Conservation (phyloP, 2,888 invertebrate genomes). For the Cheiracanthium punctorium region DNA sequence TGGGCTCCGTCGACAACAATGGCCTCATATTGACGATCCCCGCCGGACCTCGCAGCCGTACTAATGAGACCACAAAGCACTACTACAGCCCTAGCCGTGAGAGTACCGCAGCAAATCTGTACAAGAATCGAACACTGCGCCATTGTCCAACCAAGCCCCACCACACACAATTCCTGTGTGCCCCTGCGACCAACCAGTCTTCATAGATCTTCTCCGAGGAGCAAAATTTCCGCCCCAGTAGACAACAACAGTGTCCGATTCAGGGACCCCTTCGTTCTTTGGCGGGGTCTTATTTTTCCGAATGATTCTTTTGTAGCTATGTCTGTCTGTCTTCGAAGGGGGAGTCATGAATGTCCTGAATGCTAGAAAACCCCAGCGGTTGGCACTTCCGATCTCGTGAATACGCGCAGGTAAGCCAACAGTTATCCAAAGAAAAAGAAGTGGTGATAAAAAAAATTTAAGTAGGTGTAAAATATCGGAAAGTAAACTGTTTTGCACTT, state of each 20-base stretch:
- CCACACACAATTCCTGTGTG: background rate
- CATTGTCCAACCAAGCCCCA: background rate
- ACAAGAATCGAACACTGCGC: background rate
- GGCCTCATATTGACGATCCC: background rate
- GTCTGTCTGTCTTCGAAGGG: too few relatives aligned
- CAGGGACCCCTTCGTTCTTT: background rate
- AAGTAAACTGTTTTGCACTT: background rate
- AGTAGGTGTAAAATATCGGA: background rate
- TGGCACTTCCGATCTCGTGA: background rate
- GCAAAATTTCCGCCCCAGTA: conserved; percentile 30
- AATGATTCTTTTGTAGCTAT: too few relatives aligned
- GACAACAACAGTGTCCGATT: conserved; percentile 43
- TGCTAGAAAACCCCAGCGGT: conserved; percentile 10
- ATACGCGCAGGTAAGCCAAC: too few relatives aligned
- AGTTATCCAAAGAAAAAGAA: too few relatives aligned
- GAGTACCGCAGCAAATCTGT: conserved; percentile 23
- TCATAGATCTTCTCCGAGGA: background rate
- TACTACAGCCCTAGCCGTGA: background rate
- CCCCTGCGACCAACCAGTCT: background rate
- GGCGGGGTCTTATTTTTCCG: background rate
- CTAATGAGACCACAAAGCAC: conserved; percentile 53
- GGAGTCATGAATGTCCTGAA: too few relatives aligned
- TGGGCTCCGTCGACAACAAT: background rate
- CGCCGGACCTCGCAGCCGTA: conserved; percentile 15
- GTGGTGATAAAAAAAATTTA: too few relatives aligned